Percentiles rank a stretch among this genome's conserved stretches.
Evolutionary conservation across 2,113 vertebrate species (phyloP).

Genomic region (Rhinolophus sinicus): DNA sequence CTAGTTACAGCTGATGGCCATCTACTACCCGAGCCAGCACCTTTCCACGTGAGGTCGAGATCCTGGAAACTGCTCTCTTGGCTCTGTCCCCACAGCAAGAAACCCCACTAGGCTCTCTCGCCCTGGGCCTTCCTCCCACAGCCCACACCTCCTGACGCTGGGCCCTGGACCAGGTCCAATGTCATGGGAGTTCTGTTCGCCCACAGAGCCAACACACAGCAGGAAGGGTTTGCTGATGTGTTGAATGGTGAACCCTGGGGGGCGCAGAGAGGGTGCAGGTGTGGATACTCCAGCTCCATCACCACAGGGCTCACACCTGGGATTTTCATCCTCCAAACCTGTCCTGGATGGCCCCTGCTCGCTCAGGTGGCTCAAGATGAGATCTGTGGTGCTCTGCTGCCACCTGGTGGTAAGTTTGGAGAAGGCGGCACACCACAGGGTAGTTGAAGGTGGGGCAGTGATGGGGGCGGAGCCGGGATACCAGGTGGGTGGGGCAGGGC

Average conservation of each 20-base stretch:
- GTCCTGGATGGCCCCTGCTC: fast-evolving
- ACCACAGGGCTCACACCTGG: neutral
- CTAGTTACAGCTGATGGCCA: too few relatives aligned
- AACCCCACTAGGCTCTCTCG: fast-evolving
- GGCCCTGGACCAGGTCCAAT: neutral
- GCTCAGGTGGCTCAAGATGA: fast-evolving
- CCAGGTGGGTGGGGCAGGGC: fast-evolving
- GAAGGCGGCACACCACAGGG: neutral
- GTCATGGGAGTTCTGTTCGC: neutral
- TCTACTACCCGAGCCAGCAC: too few relatives aligned
- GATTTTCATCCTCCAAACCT: neutral
- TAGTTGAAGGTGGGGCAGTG: fast-evolving
- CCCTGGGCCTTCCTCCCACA: too few relatives aligned
- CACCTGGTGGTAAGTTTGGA: neutral
- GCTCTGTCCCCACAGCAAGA: too few relatives aligned
- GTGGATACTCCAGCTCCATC: neutral
- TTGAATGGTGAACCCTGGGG: neutral
- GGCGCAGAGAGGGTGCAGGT: neutral
- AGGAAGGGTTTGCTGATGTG: neutral
- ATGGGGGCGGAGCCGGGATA: fast-evolving
- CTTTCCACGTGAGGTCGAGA: too few relatives aligned
- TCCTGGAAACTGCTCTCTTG: too few relatives aligned
- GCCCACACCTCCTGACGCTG: neutral
- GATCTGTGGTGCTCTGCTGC: constrained; percentile 3
- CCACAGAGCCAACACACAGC: neutral